Base-by-base conservation (phyloP, 92 coral and sea anemone genomes). In the Paramuricea clavata region DNA sequence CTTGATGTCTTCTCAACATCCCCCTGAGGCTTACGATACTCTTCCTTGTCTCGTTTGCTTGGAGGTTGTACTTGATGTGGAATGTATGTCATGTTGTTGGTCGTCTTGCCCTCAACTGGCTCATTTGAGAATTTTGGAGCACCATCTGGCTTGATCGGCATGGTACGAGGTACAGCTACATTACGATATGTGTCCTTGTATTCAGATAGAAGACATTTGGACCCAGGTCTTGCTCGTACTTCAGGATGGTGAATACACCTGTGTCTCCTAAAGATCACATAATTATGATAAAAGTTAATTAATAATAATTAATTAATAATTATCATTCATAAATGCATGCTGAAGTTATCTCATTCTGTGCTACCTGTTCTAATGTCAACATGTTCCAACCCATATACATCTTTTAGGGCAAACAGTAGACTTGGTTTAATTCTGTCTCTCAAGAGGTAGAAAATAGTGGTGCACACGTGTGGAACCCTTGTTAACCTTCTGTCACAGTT, bases 171-270 rank as follows among this genome's bases (percentile, higher is more conserved):
- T 26, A 87, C 87, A 22, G 98, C 89, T 76, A 93, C 94, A 42
- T 88, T 89, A 74, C 93, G 93, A 89, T 94, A 97, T 23, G 98
- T 92, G 81, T 94, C 99, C 81, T 92, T 93, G 79, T 97, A 97
- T 81, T 97, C 99, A 6, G 99, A 94, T 74, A 94, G 95, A 74
- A 92, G 92, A 70, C 99, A 97, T 76, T 90, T 95, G 39, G 89
- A 93, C 21, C 91, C 76, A 21, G 99, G 94, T 42, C 36, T 35
- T 32, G 87, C 86, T 57, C 94, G 91, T 44, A 91, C 36, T 32
- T 85, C 95, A 47, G 99, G 98, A 68, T 83, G 92, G 91, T 97
- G 99, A 49, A 98, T 94, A 42, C 99, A 97, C 21, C 98, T 95
- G 86, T 97, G 99, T 86, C 99, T 92, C 96, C 99, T 95, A 79